Base-by-base conservation (phyloP, 2,113 vertebrate species). In the Columba janthina region DNA sequence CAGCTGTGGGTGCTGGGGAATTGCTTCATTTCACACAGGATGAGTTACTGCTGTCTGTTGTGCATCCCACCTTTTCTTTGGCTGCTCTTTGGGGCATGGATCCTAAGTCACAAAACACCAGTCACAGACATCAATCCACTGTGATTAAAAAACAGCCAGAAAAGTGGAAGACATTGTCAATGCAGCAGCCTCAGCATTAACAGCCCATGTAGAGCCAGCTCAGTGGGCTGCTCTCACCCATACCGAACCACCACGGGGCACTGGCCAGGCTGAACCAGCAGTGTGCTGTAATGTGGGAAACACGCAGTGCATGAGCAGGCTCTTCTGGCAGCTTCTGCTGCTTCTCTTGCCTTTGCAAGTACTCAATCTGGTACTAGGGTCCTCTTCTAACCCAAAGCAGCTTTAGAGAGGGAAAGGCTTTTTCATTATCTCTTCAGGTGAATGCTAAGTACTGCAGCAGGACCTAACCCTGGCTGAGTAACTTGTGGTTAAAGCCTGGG, bases 91-190 rank as follows among this genome's bases (percentile, higher is more conserved):
- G 15, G 34, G 32, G 40, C 18, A 3, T 0, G 1, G 53, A 42
- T 3, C 16, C 32, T 1, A 1, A 17, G 40, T 62, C 56, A 28
- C 65, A 31, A 28, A 40, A 19, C 29, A 17, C 32, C 5, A 2
- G 17, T 34, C 42, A 5, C 34, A 54, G 38, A 3, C 12, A 4
- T 17, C 1, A 0, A 10, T 34, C 67, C 9, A 9, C 53, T 3
- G 20, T 4, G 13, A 40, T 6, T 44, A 24, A 76, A 86, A 89
- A 7, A 1, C 74, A 40, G 0, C 5, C 34, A 0, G 2, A 42
- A 44, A 53, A 51, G 21, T 66, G 40, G 29, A 40, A 26, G 53
- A 34, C 5, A 5, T 3, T 4, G 26, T 3, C 26, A 53, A 36
- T 2, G 7, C 40, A 53, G 32, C 67, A 69, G 71, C n/a, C 42